Conservation (phyloP, 2,113 vertebrate species). For the Camarhynchus parvulus region DNA sequence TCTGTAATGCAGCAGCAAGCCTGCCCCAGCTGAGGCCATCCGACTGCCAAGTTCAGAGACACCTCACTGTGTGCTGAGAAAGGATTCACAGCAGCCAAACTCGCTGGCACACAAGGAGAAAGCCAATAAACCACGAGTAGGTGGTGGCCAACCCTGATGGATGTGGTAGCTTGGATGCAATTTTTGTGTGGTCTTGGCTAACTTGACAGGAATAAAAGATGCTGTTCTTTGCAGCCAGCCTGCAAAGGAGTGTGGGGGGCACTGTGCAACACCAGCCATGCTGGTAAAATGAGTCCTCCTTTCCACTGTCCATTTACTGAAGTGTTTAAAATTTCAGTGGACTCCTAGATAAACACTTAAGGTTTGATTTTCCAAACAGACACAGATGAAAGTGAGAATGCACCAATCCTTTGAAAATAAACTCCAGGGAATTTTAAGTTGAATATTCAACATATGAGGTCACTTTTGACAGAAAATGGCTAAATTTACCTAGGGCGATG, state of each 20-base stretch:
- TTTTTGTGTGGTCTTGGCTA: neutral
- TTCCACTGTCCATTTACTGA: neutral
- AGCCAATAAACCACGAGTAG: neutral
- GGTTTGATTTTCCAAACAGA: neutral
- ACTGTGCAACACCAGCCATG: neutral
- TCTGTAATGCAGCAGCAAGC: neutral
- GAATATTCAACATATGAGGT: neutral
- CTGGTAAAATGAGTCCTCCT: neutral
- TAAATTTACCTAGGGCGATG: rapidly evolving
- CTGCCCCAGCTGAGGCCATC: neutral
- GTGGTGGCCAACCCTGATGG: too few relatives aligned
- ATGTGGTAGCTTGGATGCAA: rapidly evolving
- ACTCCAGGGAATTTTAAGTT: neutral
- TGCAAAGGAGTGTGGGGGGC: rapidly evolving
- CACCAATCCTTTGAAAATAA: neutral
- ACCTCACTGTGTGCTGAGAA: neutral
- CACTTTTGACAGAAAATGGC: neutral
- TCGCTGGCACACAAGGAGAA: neutral
- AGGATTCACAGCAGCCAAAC: neutral
- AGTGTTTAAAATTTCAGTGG: neutral
- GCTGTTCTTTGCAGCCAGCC: neutral
- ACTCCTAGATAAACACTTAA: neutral
- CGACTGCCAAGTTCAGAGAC: neutral
- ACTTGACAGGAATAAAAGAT: neutral
- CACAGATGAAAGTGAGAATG: neutral